Evolutionary conservation across 1,140 invertebrate genomes (phyloP), one percentile per base, ranked within the genome.

Genomic region (Drosophila nasuta): DNA sequence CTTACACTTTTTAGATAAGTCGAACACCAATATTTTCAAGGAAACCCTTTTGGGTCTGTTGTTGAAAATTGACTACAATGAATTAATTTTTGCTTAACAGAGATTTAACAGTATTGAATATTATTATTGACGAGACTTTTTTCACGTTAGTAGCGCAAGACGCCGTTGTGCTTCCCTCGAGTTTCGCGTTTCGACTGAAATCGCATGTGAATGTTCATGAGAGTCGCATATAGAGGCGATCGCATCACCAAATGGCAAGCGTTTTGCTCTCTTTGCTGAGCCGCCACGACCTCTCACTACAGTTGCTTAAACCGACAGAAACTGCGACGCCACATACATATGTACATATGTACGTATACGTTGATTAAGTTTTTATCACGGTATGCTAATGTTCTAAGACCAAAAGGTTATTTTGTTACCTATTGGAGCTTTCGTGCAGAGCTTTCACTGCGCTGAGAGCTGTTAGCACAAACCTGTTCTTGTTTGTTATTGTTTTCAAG

Each of bases 1-100:
- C 83, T 89, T 87, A 87, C 83, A 87, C 83, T 89, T 89, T 89
- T 74, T 58, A 75, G 56, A 70, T 75, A 59, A 48, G 15, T 28
- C 33, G 7, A 20, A 33, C 63, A 59, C 60, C 60, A 64, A 71
- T 56, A 74, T 20, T 52, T 71, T 51, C 28, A 33, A 13, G 11
- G n/a, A 64, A 51, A 49, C n/a, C n/a, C 41, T 5, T 6, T 43
- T 13, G n/a, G 8, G 35, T 10, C 48, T 28, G 48, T 15, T 25
- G 20, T 57, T 30, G 30, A 15, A 60, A 63, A 71, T 48, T 66
- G 60, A 68, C 72, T 38, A 59, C 33, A 59, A 52, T 80, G 59
- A 46, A 65, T 59, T 58, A 51, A 48, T 41, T 25, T 45, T 33
- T 51, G 46, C 51, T 51, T 38, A 38, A 10, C 7, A 57, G 45